A percentile compares a stretch with the other conserved stretches of the same genome.
phyloP scores from a whole-genome alignment of 2,797 vertebrate genomes.

The Galago senegalensis region DNA sequence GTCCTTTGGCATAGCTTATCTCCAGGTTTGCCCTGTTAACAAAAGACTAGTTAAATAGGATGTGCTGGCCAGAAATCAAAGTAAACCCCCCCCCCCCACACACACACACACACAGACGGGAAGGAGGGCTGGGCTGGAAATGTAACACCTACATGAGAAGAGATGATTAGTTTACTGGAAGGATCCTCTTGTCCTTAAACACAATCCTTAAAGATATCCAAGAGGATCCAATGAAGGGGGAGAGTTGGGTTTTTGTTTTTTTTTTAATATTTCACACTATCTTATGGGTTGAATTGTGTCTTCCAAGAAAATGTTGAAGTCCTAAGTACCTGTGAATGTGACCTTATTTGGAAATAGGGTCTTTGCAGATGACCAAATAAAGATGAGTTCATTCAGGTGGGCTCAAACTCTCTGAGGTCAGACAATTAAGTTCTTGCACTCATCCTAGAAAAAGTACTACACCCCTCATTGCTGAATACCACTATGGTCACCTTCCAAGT shows the following conservation, averaged over 20 bases:
- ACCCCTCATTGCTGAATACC: too few relatives aligned
- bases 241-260: background rate
- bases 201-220: background rate
- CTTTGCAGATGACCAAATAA: background rate
- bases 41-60: slow-evolving; percentile 43
- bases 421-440: too few relatives aligned
- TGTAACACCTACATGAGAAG: background rate
- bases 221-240: background rate
- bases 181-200: background rate
- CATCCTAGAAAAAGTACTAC: too few relatives aligned
- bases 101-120: rapidly evolving
- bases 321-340: background rate
- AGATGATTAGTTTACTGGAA: background rate
- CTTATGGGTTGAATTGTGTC: background rate
- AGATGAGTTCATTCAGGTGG: background rate
- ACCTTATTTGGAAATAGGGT: slow-evolving; percentile 4
- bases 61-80: background rate
- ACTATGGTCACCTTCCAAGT: too few relatives aligned
- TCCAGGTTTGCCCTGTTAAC: slow-evolving; percentile 92
- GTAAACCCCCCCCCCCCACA: too few relatives aligned
- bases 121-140: background rate
- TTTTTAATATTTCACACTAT: background rate
- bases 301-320: background rate
- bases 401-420: background rate
- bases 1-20: slow-evolving; percentile 92